Conservation (phyloP, 2,797 vertebrate species). For the Okamejei kenojei region DNA sequence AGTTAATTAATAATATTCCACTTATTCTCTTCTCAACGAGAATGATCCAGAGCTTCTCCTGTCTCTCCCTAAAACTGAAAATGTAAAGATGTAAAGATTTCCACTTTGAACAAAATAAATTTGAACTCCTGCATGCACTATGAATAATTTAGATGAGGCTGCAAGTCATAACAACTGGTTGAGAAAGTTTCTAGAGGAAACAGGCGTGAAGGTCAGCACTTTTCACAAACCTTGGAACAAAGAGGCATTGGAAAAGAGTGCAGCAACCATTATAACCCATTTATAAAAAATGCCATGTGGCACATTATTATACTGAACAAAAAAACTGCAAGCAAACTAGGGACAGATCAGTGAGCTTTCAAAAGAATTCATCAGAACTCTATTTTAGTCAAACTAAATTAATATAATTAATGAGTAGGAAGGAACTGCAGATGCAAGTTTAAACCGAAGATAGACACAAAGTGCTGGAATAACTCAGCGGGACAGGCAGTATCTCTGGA, state of each 20-base stretch:
- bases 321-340: neutral
- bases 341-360: too few species aligned
- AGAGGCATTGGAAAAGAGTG: neutral
- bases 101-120: neutral
- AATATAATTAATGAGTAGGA: too few species aligned
- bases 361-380: too few species aligned
- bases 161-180: neutral
- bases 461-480: too few species aligned
- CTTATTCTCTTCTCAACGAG: neutral
- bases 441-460: too few species aligned
- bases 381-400: too few species aligned
- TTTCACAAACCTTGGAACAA: neutral
- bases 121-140: neutral
- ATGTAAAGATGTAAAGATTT: neutral
- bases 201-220: neutral
- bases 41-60: neutral
- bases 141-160: neutral
- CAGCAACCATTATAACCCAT: conserved; percentile 2
- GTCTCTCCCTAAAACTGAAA: neutral
- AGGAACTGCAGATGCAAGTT: too few species aligned
- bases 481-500: too few species aligned
- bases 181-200: neutral
- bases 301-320: conserved; percentile 3
- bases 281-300: neutral
- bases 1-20: neutral